Percentiles rank a stretch among this genome's conserved stretches.
phyloP scores from a whole-genome alignment of 2,113 vertebrate species.

The Microtus pennsylvanicus region DNA sequence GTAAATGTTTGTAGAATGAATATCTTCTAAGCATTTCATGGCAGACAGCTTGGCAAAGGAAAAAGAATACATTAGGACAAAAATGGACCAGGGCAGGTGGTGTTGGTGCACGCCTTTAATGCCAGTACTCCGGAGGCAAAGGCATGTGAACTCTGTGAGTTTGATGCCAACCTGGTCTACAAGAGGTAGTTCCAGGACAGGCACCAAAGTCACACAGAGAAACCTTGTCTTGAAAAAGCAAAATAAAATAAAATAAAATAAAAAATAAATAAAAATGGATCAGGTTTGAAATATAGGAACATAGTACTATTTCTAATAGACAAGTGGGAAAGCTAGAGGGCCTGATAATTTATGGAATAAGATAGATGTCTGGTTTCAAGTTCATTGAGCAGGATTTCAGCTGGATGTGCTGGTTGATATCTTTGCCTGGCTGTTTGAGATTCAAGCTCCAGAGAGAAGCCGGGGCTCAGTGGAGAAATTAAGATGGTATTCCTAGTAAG shows the following conservation, averaged over 20 bases:
- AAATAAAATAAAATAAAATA: too few species aligned
- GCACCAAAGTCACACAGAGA: too few species aligned
- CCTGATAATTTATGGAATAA: not conserved
- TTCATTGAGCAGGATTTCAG: not conserved
- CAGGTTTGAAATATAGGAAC: not conserved
- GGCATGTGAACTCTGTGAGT: too few species aligned
- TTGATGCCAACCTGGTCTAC: too few species aligned
- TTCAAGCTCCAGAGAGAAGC: conserved; percentile 22
- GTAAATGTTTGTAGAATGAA: conserved; percentile 13
- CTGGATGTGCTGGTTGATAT: not conserved
- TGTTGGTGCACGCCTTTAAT: too few species aligned
- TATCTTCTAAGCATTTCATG: not conserved
- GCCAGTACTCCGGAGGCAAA: too few species aligned
- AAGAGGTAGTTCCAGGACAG: too few species aligned
- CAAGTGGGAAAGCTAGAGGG: not conserved
- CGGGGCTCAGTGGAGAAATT: not conserved
- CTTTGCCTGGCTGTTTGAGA: not conserved
- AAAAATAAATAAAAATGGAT: too few species aligned
- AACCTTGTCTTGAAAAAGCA: too few species aligned
- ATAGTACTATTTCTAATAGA: not conserved
- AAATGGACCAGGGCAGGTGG: not conserved
- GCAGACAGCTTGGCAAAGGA: not conserved
- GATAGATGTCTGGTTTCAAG: conserved; percentile 14
- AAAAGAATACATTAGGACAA: not conserved
- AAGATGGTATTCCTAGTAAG: not conserved